Base-by-base conservation (phyloP, 1,140 invertebrate genomes). In the Anoplolepis gracilipes region DNA sequence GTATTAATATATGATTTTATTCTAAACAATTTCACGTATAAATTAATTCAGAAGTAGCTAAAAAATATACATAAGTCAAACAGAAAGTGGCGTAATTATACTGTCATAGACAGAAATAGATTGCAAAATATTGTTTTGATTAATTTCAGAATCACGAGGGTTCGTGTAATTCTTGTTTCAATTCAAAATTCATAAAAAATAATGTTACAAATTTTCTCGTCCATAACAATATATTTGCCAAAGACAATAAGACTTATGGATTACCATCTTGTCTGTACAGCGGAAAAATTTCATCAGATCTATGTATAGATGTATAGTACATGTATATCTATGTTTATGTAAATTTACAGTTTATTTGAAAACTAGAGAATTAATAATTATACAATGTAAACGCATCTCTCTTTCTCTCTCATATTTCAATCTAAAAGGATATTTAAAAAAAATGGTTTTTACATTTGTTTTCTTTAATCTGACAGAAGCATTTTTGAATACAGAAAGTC, bases 241-340 rank as follows among this genome's bases (percentile, higher is more conserved):
- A 25, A 30, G 28, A 39, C 1, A 16, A 76, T 33, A 5, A 28
- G 1, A 30, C 19, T 70, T 46, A 62, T 16, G 10, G 11, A 75
- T 76, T 10, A 42, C 28, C 5, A 25, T 77, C 3, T 16, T 76
- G 22, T 28, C 22, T 76, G 36, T 77, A 42, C 36, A 62, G 10
- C 2, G 10, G 11, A 39, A 76, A 77, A 61, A 76, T 4, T 19
- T 57, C 57, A n/a, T 39, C 16, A 59, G 6, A 39, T 25, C 5
- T 59, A n/a, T n/a, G n/a, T n/a, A n/a, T n/a, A n/a, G n/a, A 75
- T 75, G 8, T 75, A 76, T 76, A 61, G 22, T 36, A 61, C 25
- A 76, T 13, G 1, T 59, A 76, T 42, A 62, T 42, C 57, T 61
- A 76, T 53, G 19, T 13, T 11, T 46, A 46, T 46, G 30, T 61